phyloP scores from a whole-genome alignment of 2,888 invertebrate genomes.

The Melanophora roralis region DNA sequence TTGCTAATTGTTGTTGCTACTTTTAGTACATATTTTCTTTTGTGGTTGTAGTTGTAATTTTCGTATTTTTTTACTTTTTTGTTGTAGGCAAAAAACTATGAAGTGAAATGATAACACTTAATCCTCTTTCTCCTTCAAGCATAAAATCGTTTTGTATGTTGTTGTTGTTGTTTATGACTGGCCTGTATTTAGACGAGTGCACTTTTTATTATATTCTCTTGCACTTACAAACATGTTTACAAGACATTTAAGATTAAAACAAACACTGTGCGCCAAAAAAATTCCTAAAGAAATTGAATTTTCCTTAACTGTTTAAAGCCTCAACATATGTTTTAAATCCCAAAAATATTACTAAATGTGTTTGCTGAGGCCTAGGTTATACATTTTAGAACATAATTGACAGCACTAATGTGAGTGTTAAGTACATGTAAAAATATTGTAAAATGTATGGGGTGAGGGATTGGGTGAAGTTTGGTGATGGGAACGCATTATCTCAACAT shows the following conservation, averaged over 20 bases:
- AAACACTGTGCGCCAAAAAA: slow-evolving; percentile 7
- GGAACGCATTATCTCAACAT: too few relatives aligned
- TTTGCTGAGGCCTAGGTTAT: too few relatives aligned
- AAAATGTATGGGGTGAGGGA: too few relatives aligned
- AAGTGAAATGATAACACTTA: slow-evolving; percentile 63
- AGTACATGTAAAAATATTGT: too few relatives aligned
- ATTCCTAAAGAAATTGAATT: not conserved
- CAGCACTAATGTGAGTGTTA: too few relatives aligned
- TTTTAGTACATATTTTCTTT: slow-evolving; percentile 6
- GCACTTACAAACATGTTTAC: slow-evolving; percentile 39
- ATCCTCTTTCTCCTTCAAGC: slow-evolving; percentile 61
- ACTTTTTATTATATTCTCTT: slow-evolving; percentile 21
- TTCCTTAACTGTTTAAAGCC: not conserved
- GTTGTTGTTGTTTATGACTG: slow-evolving; percentile 32
- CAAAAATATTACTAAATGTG: not conserved
- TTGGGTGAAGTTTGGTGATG: too few relatives aligned
- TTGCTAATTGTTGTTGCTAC: slow-evolving; percentile 35
- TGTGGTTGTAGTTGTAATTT: slow-evolving; percentile 11
- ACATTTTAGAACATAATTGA: too few relatives aligned
- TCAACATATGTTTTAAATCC: too few relatives aligned
- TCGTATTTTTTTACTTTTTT: not conserved
- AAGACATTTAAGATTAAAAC: not conserved
- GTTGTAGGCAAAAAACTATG: slow-evolving; percentile 55
- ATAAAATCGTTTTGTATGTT: slow-evolving; percentile 56
- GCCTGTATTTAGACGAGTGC: slow-evolving; percentile 50